These are phyloP conservation scores for Drosophila carrolli DNA, from an alignment of 1,140 invertebrate genomes.

Conservation along the genomic window DNA sequence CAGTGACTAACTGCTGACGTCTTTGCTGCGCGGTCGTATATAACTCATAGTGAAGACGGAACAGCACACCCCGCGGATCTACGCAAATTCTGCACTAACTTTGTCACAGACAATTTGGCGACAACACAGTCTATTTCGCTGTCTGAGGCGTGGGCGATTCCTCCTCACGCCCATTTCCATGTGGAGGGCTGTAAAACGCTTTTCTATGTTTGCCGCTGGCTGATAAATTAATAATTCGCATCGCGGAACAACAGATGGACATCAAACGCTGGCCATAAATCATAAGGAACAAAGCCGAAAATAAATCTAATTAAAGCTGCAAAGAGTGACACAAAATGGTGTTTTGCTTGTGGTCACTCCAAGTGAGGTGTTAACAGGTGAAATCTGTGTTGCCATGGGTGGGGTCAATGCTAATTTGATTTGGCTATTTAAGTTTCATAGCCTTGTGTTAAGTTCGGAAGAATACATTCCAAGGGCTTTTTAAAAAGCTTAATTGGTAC, in stretches of 20 bases:
- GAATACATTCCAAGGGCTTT: background rate
- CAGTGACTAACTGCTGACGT: constrained; percentile 69
- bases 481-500: background rate
- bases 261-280: constrained; percentile 73
- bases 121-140: constrained; percentile 46
- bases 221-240: constrained; percentile 68
- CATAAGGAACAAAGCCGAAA: constrained; percentile 47
- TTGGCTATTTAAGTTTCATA: background rate
- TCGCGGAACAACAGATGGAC: constrained; percentile 62
- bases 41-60: constrained; percentile 28
- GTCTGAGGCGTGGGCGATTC: constrained; percentile 36
- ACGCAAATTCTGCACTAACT: constrained; percentile 68
- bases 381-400: constrained; percentile 14
- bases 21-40: constrained; percentile 32
- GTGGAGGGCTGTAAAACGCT: constrained; percentile 59
- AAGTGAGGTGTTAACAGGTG: constrained; percentile 15
- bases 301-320: constrained; percentile 26
- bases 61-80: constrained; percentile 30
- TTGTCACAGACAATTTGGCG: constrained; percentile 78
- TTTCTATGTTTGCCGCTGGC: constrained; percentile 55
- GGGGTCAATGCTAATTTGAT: background rate
- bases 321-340: constrained; percentile 20
- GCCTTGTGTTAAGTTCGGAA: background rate
- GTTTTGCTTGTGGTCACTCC: constrained; percentile 3
- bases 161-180: constrained; percentile 2